Evolutionary conservation across 2,113 vertebrate genomes (phyloP).

Genomic region (Callipepla squamata): DNA sequence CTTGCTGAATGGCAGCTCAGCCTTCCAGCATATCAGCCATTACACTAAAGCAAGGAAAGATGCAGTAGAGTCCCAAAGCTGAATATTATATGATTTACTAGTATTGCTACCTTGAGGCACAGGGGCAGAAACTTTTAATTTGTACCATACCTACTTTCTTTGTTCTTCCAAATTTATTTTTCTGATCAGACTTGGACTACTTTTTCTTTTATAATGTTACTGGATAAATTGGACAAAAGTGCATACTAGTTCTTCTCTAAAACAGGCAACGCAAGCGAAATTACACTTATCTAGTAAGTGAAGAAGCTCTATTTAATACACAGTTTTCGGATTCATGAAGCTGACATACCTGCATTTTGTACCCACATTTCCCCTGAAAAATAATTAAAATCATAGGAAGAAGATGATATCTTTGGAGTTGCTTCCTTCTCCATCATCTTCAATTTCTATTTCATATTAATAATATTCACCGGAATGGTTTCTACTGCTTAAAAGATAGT

Average conservation of each 20-base stretch:
- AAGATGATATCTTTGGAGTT: neutral
- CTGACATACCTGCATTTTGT: rapidly evolving
- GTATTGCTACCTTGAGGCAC: neutral
- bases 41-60: neutral
- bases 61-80: neutral
- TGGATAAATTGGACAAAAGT: neutral
- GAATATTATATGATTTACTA: neutral
- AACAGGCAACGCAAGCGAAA: neutral
- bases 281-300: neutral
- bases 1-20: too few species aligned
- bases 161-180: neutral
- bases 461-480: neutral
- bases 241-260: neutral
- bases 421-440: neutral
- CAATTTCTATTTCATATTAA: neutral
- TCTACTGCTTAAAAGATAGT: neutral
- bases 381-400: neutral
- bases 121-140: neutral
- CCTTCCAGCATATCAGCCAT: too few species aligned
- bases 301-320: neutral
- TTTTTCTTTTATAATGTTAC: neutral
- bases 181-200: neutral
- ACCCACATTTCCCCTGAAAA: rapidly evolving
- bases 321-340: neutral
- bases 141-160: neutral